Evolutionary conservation across 2,797 vertebrate species (phyloP), one percentile per base, ranked within the genome.

Genomic region (Varecia variegata): DNA sequence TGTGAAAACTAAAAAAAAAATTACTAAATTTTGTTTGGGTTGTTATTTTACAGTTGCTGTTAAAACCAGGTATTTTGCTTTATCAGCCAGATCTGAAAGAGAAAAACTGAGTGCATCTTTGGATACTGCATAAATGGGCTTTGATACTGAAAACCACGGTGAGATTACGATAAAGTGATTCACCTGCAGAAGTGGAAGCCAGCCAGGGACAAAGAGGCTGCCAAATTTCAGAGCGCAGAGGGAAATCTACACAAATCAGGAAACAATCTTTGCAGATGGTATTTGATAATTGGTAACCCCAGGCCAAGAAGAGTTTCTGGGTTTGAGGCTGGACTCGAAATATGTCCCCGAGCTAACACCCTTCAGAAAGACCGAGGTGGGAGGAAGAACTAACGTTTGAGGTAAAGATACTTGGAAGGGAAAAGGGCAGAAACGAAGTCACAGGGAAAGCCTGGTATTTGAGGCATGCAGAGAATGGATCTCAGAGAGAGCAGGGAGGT

Each of bases 21-120:
- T 43, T 70, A 43, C 52, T 23, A 71, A 35, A 32, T 71, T n/a
- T 45, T 73, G 6, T 87, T 91, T 90, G 43, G 60, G 20, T 90
- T 77, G 14, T 71, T 56, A 60, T 32, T 71, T 30, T 84, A 93
- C 38, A 76, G 60, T 80, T 85, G 47, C 20, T 76, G 83, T 90
- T 93, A 86, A 94, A 52, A 89, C 13, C 15, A 65, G 21, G 79
- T 52, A 25, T 73, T 95, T 94, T 65, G 65, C 13, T 90, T 94
- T 89, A 87, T 86, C 58, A 68, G 50, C 45, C 52, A 93, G 65
- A 88, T 52, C 50, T 79, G 70, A 80, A 84, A 92, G 87, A 92
- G 40, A 93, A 90, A 86, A 95, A 60, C 27, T 43, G 38, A 68
- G 40, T 67, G 21, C 81, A 83, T 54, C 60, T 32, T 74, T 30